phyloP scores from a whole-genome alignment of 2,797 vertebrate species.

The Chloroceryle amazona region DNA sequence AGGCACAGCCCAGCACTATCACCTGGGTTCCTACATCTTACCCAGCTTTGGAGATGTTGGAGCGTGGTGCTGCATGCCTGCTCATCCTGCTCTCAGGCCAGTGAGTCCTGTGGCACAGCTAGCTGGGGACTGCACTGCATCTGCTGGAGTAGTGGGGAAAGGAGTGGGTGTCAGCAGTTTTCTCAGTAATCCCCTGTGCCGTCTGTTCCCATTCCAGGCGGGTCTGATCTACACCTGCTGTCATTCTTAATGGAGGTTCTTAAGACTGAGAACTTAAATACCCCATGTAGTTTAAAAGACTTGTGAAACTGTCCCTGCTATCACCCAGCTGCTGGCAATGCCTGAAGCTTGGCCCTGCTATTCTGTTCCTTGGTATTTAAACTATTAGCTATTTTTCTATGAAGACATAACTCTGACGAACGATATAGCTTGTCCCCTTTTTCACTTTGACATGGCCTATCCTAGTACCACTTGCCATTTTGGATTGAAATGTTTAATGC shows the following conservation, averaged over 20 bases:
- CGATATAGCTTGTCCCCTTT: background rate
- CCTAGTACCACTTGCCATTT: background rate
- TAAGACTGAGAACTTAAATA: background rate
- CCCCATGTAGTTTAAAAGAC: background rate
- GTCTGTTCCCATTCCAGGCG: fast-evolving
- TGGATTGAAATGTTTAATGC: background rate
- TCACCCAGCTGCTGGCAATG: background rate
- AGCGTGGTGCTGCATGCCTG: fast-evolving
- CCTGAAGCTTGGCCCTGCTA: background rate
- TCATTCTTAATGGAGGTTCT: fast-evolving
- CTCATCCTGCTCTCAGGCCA: background rate
- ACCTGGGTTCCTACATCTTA: fast-evolving
- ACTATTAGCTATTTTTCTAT: background rate
- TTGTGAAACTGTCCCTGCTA: background rate
- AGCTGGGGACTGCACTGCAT: fast-evolving
- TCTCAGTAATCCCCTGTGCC: background rate
- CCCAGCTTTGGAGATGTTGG: background rate
- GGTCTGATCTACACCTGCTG: background rate
- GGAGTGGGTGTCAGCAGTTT: background rate
- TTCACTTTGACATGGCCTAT: background rate
- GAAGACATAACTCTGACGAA: background rate
- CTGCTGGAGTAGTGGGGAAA: background rate
- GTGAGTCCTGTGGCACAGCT: background rate
- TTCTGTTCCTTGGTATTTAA: background rate
- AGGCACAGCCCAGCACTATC: background rate